These are phyloP conservation scores for Scortum barcoo DNA, from an alignment of 2,113 vertebrate species.

Conservation along the genomic window DNA sequence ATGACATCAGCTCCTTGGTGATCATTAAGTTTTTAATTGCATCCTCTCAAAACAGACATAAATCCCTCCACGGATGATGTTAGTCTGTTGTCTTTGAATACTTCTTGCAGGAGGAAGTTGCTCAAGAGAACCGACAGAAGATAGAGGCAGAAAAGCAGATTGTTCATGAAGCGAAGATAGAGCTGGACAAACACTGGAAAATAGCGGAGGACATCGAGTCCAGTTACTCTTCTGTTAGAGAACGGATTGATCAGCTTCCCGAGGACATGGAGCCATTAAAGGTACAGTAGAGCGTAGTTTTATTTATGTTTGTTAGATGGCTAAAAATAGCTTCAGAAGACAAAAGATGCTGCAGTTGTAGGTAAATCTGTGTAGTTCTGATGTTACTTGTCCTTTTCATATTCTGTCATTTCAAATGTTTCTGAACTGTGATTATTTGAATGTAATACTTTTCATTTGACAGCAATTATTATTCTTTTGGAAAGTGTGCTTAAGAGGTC, in stretches of 20 bases:
- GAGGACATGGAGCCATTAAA: conserved; percentile 61
- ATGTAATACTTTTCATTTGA: neutral
- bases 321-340: conserved; percentile 5
- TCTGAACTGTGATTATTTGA: neutral
- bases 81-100: neutral
- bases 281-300: conserved; percentile 19
- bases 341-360: neutral
- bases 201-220: conserved; percentile 29
- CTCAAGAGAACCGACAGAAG: conserved; percentile 57
- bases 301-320: neutral
- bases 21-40: conserved; percentile 6
- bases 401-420: neutral
- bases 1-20: conserved; percentile 65
- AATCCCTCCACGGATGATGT: rapidly evolving
- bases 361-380: neutral
- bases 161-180: conserved; percentile 39
- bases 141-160: conserved; percentile 37
- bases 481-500: neutral
- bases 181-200: conserved; percentile 35
- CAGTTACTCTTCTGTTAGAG: conserved; percentile 39
- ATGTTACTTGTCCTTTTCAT: neutral
- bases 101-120: conserved; percentile 55
- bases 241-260: conserved; percentile 46
- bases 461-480: neutral
- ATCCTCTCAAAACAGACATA: neutral